These are phyloP conservation scores for Diachasma alloeum DNA, from an alignment of 1,140 invertebrate genomes.

Conservation along the genomic window DNA sequence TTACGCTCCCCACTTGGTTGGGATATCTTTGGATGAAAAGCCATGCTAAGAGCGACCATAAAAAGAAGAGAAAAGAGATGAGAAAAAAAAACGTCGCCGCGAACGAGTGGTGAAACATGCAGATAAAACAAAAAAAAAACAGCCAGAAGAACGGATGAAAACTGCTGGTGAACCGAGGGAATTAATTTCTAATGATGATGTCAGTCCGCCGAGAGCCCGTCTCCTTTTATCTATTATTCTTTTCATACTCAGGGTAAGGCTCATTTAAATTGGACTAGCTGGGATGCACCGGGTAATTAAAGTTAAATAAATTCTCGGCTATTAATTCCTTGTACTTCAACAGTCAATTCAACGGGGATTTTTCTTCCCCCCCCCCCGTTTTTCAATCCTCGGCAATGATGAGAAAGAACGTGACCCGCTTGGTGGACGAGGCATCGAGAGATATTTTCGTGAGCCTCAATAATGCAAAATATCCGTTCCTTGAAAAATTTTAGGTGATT, in stretches of 20 bases:
- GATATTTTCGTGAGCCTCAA: neutral
- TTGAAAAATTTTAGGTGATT: neutral
- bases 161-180: neutral
- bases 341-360: too few relatives aligned
- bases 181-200: conserved; percentile 12
- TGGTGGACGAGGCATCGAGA: neutral
- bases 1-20: conserved; percentile 23
- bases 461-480: neutral
- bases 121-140: neutral
- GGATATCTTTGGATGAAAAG: conserved; percentile 26
- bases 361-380: too few relatives aligned
- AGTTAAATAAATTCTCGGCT: neutral
- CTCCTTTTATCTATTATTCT: conserved; percentile 8
- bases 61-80: neutral
- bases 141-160: neutral
- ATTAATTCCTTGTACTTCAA: neutral
- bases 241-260: neutral
- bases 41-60: conserved; percentile 10
- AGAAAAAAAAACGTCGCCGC: neutral
- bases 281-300: neutral
- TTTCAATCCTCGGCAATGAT: neutral
- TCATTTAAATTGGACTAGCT: neutral
- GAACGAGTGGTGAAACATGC: conserved; percentile 8
- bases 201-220: neutral
- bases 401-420: neutral